Conservation (phyloP, 2,888 invertebrate genomes). For the Plagodis dolabraria region DNA sequence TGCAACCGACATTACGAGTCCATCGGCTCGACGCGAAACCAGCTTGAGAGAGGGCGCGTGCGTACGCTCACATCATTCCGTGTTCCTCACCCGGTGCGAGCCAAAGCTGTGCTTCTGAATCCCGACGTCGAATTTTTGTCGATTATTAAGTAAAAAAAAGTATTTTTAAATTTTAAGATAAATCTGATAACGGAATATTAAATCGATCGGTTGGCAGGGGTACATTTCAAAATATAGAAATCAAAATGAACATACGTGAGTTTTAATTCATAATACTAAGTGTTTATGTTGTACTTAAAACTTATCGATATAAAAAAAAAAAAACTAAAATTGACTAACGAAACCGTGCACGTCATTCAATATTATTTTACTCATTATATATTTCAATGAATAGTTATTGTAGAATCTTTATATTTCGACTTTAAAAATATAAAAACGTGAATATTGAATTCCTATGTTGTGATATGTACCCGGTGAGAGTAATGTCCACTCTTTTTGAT, state of each 20-base stretch:
- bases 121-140: slow-evolving; percentile 45
- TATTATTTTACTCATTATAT: no score
- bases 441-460: no score
- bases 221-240: no score
- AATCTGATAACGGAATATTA: slow-evolving; percentile 55
- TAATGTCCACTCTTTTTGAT: slow-evolving; percentile 68
- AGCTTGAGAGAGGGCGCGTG: not conserved
- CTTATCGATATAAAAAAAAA: no score
- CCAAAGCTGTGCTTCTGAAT: slow-evolving; percentile 33
- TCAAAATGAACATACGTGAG: no score
- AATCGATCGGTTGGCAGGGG: slow-evolving; percentile 42
- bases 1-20: not conserved
- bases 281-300: no score
- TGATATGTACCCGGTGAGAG: not conserved
- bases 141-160: slow-evolving; percentile 51
- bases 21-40: not conserved
- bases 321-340: no score
- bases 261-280: no score
- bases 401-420: no score
- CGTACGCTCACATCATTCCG: not conserved
- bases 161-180: slow-evolving; percentile 52
- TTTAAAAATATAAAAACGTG: no score
- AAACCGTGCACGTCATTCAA: no score
- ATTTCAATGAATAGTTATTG: no score
- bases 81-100: slow-evolving; percentile 9